phyloP scores from a whole-genome alignment of 1,140 invertebrate genomes.

The Luehdorfia chinensis region DNA sequence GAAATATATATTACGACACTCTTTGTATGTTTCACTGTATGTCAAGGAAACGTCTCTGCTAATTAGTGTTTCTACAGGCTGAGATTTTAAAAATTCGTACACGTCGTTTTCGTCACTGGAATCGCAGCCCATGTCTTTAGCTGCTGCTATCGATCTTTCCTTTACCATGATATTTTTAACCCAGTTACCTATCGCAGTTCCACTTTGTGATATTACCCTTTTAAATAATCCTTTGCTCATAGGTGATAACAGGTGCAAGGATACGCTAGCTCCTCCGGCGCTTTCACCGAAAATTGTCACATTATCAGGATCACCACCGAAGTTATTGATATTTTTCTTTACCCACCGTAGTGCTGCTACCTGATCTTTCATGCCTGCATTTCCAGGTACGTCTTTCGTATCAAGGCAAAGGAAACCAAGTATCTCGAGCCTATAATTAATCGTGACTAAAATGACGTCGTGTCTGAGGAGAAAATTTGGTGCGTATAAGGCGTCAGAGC shows the following conservation, averaged over 20 bases:
- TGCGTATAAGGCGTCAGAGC: slow-evolving; percentile 55
- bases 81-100: slow-evolving; percentile 27
- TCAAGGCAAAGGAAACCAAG: slow-evolving; percentile 74
- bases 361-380: slow-evolving; percentile 41
- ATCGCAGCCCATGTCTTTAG: slow-evolving; percentile 23
- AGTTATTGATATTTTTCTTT: slow-evolving; percentile 53
- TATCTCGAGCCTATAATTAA: slow-evolving; percentile 82
- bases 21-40: slow-evolving; percentile 5
- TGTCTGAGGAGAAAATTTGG: slow-evolving; percentile 79
- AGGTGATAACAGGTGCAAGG: not conserved
- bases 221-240: slow-evolving; percentile 3
- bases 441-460: slow-evolving; percentile 80
- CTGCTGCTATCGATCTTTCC: slow-evolving; percentile 19
- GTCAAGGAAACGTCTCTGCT: slow-evolving; percentile 5
- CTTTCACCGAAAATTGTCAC: slow-evolving; percentile 86
- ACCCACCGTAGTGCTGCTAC: slow-evolving; percentile 32
- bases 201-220: slow-evolving; percentile 22
- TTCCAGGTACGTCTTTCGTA: slow-evolving; percentile 42
- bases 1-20: slow-evolving; percentile 8
- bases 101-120: slow-evolving; percentile 23
- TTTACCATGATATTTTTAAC: slow-evolving; percentile 5
- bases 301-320: slow-evolving; percentile 83
- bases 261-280: slow-evolving; percentile 78
- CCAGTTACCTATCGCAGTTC: slow-evolving; percentile 14
- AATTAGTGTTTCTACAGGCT: slow-evolving; percentile 20